These are phyloP conservation scores for Buceros bicornis DNA, from an alignment of 2,797 vertebrate genomes.

Conservation along the genomic window DNA sequence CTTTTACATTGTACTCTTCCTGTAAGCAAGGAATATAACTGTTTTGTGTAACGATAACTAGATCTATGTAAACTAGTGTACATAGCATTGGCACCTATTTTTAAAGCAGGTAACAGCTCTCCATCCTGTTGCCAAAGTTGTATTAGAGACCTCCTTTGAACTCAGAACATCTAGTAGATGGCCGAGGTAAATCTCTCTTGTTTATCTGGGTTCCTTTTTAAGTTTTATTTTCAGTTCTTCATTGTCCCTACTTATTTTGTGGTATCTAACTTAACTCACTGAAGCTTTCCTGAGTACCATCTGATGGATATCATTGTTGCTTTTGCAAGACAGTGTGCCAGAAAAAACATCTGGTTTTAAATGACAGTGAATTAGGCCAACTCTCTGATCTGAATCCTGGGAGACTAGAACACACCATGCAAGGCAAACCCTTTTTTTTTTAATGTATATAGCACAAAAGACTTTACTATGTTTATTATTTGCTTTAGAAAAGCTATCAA, in stretches of 20 bases:
- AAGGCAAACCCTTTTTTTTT: conserved; percentile 11
- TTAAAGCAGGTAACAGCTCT: neutral
- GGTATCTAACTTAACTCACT: conserved; percentile 27
- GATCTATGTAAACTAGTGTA: neutral
- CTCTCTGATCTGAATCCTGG: conserved; percentile 47
- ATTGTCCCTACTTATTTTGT: conserved; percentile 25
- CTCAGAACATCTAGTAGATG: neutral
- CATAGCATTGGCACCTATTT: neutral
- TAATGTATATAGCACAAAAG: neutral
- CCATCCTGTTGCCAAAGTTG: neutral
- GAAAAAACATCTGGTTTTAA: conserved; percentile 67
- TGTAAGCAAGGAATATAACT: neutral
- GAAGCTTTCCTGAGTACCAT: conserved; percentile 15
- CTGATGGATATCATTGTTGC: conserved; percentile 42
- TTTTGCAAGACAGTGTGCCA: conserved; percentile 47
- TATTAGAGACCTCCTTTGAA: conserved; percentile 18
- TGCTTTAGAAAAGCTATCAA: conserved; percentile 33
- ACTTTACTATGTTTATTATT: conserved; percentile 36
- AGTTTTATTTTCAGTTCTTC: conserved; percentile 35
- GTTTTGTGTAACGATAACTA: neutral
- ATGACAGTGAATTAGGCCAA: conserved; percentile 41
- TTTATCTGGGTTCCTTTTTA: conserved; percentile 30
- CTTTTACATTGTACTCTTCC: neutral
- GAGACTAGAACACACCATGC: neutral
- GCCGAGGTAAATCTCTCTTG: conserved; percentile 4